A percentile compares a stretch with the other conserved stretches of the same genome.
phyloP scores from a whole-genome alignment of 2,888 invertebrate genomes.

The Myopa testacea region DNA sequence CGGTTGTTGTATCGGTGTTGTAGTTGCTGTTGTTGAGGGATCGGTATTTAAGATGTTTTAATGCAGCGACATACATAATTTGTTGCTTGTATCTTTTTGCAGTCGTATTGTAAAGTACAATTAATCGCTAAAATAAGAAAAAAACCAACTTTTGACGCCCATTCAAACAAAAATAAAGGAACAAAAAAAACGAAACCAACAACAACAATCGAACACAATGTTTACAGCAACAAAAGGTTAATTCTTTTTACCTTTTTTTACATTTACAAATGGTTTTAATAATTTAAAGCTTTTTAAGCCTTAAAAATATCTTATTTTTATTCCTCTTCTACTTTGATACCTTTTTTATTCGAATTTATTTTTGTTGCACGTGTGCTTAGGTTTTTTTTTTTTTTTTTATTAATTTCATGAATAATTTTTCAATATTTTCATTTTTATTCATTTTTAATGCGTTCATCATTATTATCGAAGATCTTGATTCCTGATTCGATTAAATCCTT shows the following conservation, averaged over 20 bases:
- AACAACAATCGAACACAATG: neutral
- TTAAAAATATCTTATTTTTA: too few species aligned
- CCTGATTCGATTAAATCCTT: neutral
- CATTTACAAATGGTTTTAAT: conserved; percentile 1
- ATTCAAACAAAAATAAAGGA: neutral
- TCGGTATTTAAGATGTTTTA: neutral
- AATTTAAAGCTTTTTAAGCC: too few species aligned
- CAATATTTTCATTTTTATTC: neutral
- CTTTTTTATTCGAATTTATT: neutral
- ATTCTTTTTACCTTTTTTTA: neutral
- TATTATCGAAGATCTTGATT: neutral
- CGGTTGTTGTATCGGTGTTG: neutral
- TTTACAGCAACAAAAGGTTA: neutral
- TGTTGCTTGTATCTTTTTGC: neutral
- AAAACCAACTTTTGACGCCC: neutral
- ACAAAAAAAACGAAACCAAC: neutral
- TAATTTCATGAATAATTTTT: neutral
- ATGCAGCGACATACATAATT: neutral
- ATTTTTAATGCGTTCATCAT: neutral
- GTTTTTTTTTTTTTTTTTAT: neutral
- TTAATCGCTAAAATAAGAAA: neutral
- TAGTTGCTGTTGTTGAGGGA: neutral
- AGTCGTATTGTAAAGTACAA: neutral
- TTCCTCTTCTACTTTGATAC: neutral
- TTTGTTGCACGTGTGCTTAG: conserved; percentile 7